Evolutionary conservation across 2,888 invertebrate genomes (phyloP), one percentile per base, ranked within the genome.

Genomic region (Ommatoiulus sabulosus): DNA sequence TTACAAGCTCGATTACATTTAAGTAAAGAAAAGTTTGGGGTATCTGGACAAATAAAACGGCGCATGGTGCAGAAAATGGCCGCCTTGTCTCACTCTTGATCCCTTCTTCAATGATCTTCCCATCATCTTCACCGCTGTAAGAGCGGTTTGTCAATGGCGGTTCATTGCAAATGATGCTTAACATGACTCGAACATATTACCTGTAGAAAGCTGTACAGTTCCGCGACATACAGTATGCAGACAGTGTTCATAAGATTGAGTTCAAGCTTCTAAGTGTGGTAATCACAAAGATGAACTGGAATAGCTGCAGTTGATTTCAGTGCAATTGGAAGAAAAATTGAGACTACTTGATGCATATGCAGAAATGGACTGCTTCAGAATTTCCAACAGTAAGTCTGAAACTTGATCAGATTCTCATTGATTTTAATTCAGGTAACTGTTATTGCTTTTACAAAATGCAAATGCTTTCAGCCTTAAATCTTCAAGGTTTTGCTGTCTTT

Each of bases 1-100:
- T 80, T 80, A 80, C 80, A 80, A 80, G 80, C 35, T 80, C 80
- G 80, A 80, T 80, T 80, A 80, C 80, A 80, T 80, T 80, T 80
- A 80, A 35, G 80, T 80, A 80, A 80, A 80, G 80, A 80, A 72
- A 80, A 80, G 80, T 80, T 2, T 80, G 35, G 80, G 80, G 35
- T 80, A 80, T 80, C 80, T 12, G 3, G 80, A 35, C 12, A 80
- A 80, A 80, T 35, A 80, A 24, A 35, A 80, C 35, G 8, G 57
- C 15, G 72, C 20, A 24, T 72, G 72, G 24, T n/a, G 72, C 72
- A 80, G 24, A 80, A 80, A 24, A 80, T 80, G 72, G 80, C 80
- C 24, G 35, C 35, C 17, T 10, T 57, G 17, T 2, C 12, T 3
- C 3, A 12, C 80, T 15, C 24, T 80, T 24, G 35, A 80, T 80